These are phyloP conservation scores for Panthera uncia DNA, from an alignment of 2,113 vertebrate genomes.

Conservation along the genomic window DNA sequence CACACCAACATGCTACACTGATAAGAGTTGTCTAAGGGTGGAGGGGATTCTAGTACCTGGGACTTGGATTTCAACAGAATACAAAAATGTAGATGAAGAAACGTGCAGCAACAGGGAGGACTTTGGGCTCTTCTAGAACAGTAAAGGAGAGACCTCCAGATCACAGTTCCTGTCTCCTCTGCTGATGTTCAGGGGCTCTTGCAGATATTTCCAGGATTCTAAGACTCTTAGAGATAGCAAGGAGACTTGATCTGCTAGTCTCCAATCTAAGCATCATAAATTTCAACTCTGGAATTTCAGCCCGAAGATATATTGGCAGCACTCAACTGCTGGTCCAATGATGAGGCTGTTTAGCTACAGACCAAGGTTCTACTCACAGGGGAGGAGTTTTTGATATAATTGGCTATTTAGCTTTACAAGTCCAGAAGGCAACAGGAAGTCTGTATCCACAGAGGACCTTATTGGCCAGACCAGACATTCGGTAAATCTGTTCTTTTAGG, in stretches of 20 bases:
- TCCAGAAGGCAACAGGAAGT: constrained; percentile 73
- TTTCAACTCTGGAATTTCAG: constrained; percentile 38
- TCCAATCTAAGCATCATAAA: constrained; percentile 22
- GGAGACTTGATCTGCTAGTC: neutral
- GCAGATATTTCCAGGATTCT: neutral
- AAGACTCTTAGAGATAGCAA: neutral
- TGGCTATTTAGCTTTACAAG: constrained; percentile 76
- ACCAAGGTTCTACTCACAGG: constrained; percentile 61
- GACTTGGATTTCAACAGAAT: neutral
- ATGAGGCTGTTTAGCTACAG: constrained; percentile 62
- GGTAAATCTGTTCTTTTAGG: constrained; percentile 79
- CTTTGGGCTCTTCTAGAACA: neutral
- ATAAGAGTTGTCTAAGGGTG: neutral
- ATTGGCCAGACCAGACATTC: constrained; percentile 78
- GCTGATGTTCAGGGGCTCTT: neutral
- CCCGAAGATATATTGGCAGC: constrained; percentile 33
- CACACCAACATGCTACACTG: neutral
- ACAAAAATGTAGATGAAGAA: neutral
- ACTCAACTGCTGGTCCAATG: constrained; percentile 31
- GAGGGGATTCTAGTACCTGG: neutral
- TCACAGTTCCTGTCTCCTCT: neutral
- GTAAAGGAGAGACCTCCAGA: neutral
- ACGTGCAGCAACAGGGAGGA: neutral
- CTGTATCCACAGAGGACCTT: constrained; percentile 73
- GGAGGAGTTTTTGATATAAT: constrained; percentile 73